Evolutionary conservation across 2,113 vertebrate genomes (phyloP).

Genomic region (Cygnus buccinator): DNA sequence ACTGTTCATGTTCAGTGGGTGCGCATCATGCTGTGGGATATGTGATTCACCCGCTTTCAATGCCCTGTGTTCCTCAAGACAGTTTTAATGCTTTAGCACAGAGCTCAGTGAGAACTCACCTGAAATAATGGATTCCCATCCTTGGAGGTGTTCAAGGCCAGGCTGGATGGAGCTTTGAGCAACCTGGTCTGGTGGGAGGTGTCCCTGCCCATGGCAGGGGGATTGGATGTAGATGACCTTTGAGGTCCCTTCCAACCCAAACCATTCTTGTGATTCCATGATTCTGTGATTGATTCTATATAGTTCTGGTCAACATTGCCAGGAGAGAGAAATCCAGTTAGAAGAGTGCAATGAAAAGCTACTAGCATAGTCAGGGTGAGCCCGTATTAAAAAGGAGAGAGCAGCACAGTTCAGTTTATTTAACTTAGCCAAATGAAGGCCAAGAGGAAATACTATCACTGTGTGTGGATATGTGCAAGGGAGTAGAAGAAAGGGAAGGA

Average conservation of each 20-base stretch:
- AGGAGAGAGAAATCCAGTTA: not conserved
- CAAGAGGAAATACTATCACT: not conserved
- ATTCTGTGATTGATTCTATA: too few relatives aligned
- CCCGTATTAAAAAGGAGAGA: not conserved
- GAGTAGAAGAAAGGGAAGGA: not conserved
- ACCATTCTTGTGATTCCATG: too few relatives aligned
- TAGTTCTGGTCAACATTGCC: not conserved
- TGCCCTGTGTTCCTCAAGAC: not conserved
- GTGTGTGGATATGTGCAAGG: not conserved
- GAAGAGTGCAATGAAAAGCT: not conserved
- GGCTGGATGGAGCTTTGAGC: too few relatives aligned
- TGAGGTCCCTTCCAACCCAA: too few relatives aligned
- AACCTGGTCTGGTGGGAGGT: too few relatives aligned
- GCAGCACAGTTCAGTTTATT: not conserved
- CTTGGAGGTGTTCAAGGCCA: too few relatives aligned
- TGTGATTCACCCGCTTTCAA: not conserved
- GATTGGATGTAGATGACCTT: too few relatives aligned
- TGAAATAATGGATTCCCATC: not conserved
- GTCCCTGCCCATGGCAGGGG: too few relatives aligned
- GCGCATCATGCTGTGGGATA: not conserved
- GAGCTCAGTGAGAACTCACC: not conserved
- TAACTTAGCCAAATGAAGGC: not conserved
- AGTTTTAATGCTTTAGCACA: not conserved
- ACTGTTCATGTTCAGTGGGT: not conserved
- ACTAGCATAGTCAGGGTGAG: not conserved